Percentiles rank a stretch among this genome's conserved stretches.
These are phyloP conservation scores for Callopanchax toddi DNA, from an alignment of 2,113 vertebrate genomes.

Conservation along the genomic window DNA sequence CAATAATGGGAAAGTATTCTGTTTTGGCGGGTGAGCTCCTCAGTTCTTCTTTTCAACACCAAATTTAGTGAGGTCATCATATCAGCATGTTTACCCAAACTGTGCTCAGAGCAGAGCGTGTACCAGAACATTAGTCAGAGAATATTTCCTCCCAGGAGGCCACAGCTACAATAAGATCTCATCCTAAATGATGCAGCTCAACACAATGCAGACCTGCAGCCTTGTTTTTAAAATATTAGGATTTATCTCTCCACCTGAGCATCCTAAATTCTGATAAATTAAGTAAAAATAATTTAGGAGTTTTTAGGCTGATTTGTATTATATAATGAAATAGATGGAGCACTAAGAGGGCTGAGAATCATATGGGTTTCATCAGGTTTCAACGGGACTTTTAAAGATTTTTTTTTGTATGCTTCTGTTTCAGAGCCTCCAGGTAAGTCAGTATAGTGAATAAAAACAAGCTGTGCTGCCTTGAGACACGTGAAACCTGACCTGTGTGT, in stretches of 20 bases:
- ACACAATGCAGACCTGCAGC: neutral
- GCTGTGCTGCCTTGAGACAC: no score
- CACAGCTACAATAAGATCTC: neutral
- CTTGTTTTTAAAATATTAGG: neutral
- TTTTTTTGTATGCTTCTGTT: no score
- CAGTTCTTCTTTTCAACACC: neutral
- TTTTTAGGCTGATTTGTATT: no score
- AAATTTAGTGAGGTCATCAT: neutral
- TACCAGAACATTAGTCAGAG: neutral
- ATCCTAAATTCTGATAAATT: no score
- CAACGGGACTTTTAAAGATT: no score
- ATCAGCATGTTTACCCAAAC: neutral
- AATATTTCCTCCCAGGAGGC: neutral
- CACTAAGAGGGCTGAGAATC: no score
- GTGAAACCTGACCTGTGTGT: no score
- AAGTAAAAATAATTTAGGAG: no score
- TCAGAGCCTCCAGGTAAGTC: neutral
- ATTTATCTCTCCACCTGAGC: no score
- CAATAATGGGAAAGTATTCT: neutral
- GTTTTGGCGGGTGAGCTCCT: neutral
- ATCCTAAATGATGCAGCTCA: neutral
- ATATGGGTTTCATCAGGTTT: no score
- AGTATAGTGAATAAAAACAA: no score
- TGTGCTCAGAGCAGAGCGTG: neutral
- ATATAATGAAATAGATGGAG: no score